Base-by-base conservation (phyloP, 2,797 vertebrate species). In the Macropodus opercularis region DNA sequence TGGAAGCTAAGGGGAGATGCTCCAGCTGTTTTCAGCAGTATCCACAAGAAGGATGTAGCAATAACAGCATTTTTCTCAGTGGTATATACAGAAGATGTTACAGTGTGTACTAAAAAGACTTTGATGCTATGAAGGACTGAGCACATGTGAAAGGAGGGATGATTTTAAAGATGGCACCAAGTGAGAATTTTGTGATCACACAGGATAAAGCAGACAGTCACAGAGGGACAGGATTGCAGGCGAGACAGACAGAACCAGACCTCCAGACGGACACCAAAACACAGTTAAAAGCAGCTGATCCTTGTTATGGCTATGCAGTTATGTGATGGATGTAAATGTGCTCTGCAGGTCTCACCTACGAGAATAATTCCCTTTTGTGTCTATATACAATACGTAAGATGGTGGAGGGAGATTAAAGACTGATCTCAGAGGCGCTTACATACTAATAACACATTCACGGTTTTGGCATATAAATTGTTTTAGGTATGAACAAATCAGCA, bases 251-350 rank as follows among this genome's bases (percentile, higher is more conserved):
- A 47, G 35, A 75, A 57, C 18, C 42, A 40, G 29, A 69, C 9
- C 55, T 66, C 49, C 34, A 66, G 64, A 85, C 63, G 43, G 38
- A 79, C 79, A 77, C 36, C 36, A 17, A 51, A 22, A 69, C 13
- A 74, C 78, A 72, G 40, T 48, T 68, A 62, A 69, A 75, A 73
- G 71, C 52, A 79, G 67, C 69, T 57, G 63, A 76, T 70, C 62
- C 62, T 69, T 36, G 57, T 55, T 59, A 31, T 77, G 75, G 67
- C 27, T 58, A 59, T 31, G 58, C 44, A 41, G 50, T 50, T 46
- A 65, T 52, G 65, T 22, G 58, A 81, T 81, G 78, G 68, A 60
- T 75, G 62, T 61, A 46, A 43, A 56, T 50, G 53, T 56, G 68
- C 1, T 52, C 65, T 50, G 63, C 4, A 22, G 12, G 23, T 56